Base-by-base conservation (phyloP, 1,140 invertebrate genomes). In the Penaeus chinensis region DNA sequence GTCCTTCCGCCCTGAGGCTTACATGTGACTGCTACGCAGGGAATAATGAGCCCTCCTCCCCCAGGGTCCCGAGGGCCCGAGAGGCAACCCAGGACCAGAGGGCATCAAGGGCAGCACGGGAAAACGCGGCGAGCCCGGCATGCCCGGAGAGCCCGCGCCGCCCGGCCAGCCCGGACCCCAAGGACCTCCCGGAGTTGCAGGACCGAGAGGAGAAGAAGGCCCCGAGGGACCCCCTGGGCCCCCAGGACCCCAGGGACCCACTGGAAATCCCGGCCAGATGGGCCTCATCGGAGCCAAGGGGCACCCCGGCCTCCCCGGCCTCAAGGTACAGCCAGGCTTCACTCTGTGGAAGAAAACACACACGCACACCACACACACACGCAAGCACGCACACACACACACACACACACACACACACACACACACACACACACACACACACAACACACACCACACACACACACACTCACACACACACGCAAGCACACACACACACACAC, bases 121-220 rank as follows among this genome's bases (percentile, higher is more conserved):
- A 24, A 87, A 85, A 62, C 89, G 91, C 27, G 91, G 92, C 78
- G 87, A 91, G 2, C 90, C 90, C 79, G 92, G 92, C 47, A 90
- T 91, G 16, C 91, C 92, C 82, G 92, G 92, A 22, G 90, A 91
- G 84, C 90, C 91, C 13, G 92, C 92, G 74, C 91, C 91, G 8
- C 89, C 89, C 11, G 91, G 90, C 22, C 85, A 74, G 24, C 92
- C 92, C 13, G 92, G 92, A 37, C 87, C 91, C 20, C 91, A 92
- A 47, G 93, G 93, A 80, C 91, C 91, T 76, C 90, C 91, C 60
- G 93, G 92, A 27, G 91, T 91, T 62, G 60, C 78, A 91, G 92
- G 92, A 37, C 91, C 91, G 66, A 77, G 89, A 47, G 92, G 92
- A 77, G 91, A 91, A n/a, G 89, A 61, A n/a, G 92, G 92, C n/a